Evolutionary conservation across 2,888 invertebrate species (phyloP), one percentile per base, ranked within the genome.

Genomic region (Abscondita cerata): DNA sequence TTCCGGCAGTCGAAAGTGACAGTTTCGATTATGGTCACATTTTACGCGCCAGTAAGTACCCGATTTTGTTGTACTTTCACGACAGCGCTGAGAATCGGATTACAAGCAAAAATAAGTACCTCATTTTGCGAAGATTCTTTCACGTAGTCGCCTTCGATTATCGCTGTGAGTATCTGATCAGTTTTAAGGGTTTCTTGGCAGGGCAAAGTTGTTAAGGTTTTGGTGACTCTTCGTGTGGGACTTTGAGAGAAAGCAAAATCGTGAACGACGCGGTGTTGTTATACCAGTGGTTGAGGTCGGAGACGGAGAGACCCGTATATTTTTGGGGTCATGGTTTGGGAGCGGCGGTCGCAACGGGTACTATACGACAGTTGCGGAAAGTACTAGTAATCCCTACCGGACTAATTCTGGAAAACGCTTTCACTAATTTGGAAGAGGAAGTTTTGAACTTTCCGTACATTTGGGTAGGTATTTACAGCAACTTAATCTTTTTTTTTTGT

Each of bases 71-170:
- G 48, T 89, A 91, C 76, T 83, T 89, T 72, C 91, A 91, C 80
- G 92, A 91, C 0, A 92, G 91, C 75, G 87, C 90, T 8, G 89
- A 87, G 1, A 87, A 88, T 25, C 80, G 93, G 65, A 90, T 87
- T 16, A 88, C 87, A 13, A 81, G 93, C 48, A 82, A 90, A 31
- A 87, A 89, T 73, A 81, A 93, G 46, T 93, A 94, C 78, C 86
- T 88, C 73, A 78, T 91, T 36, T 81, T 95, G 15, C 83, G 87
- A 60, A 82, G 83, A 59, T 78, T 90, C 73, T 92, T 87, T 76
- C 92, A 95, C 78, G 87, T 95, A 1, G 79, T 95, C 66, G 83
- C 91, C 6, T 86, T 93, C 71, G 95, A 95, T 78, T 95, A 95
- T 77, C 83, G 95, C 83, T 88, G 90, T 86, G 77, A 81, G 80